These are phyloP conservation scores for Ryuthela nishihirai DNA, from an alignment of 2,888 invertebrate genomes.

Conservation along the genomic window DNA sequence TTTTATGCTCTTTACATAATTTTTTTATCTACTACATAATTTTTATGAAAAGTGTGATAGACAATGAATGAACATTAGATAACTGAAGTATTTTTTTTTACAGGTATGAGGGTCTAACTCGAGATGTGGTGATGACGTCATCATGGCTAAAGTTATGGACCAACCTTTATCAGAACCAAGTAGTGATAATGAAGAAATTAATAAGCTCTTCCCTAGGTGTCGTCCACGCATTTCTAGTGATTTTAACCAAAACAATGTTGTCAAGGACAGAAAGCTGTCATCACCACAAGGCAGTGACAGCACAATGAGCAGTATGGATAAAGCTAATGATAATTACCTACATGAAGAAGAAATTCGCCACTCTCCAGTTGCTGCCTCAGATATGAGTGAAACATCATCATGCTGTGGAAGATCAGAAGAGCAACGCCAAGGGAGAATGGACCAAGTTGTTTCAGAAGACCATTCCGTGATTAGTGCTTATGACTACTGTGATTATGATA, in stretches of 20 bases:
- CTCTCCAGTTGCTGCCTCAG: conserved; percentile 9
- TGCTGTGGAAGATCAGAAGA: conserved; percentile 20
- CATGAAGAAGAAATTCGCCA: conserved; percentile 13
- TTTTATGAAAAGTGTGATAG: no score
- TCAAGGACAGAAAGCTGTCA: conserved; percentile 27
- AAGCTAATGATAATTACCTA: conserved; percentile 31
- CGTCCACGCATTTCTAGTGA: conserved; percentile 56
- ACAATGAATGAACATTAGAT: no score
- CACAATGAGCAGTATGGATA: conserved; percentile 30
- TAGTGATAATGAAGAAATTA: conserved; percentile 65
- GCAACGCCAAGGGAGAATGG: background rate
- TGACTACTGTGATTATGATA: conserved; percentile 37
- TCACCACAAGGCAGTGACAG: conserved; percentile 29
- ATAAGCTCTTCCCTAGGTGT: conserved; percentile 81
- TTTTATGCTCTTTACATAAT: no score
- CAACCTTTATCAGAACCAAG: conserved; percentile 42
- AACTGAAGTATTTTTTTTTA: no score
- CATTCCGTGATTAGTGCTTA: conserved; percentile 36
- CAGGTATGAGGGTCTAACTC: no score
- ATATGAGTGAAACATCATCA: conserved; percentile 32
- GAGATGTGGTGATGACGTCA: conserved; percentile 38
- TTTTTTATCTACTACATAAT: no score
- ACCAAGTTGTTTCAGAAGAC: conserved; percentile 19
- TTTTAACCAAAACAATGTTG: conserved; percentile 40
- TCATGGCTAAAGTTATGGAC: conserved; percentile 39